Conservation (phyloP, 2,797 vertebrate genomes). For the Phrynocephalus forsythii region DNA sequence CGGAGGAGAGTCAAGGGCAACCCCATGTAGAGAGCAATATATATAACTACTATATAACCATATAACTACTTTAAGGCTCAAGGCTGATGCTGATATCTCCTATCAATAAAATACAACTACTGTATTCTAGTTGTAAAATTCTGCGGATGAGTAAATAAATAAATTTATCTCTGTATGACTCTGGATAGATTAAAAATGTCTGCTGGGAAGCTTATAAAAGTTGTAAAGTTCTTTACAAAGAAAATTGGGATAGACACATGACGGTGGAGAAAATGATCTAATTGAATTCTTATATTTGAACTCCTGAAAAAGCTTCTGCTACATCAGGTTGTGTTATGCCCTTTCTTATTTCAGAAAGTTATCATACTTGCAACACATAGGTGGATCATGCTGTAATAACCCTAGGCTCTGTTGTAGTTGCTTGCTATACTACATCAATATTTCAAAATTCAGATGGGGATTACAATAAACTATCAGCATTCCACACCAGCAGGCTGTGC, state of each 20-base stretch:
- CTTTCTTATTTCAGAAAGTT: slow-evolving; percentile 30
- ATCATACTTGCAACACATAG: slow-evolving; percentile 33
- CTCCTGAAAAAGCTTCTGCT: slow-evolving; percentile 23
- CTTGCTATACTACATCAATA: slow-evolving; percentile 46
- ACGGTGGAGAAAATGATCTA: slow-evolving; percentile 61
- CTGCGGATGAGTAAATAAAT: neutral
- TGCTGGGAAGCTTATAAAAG: slow-evolving; percentile 62
- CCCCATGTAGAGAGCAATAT: too few relatives aligned
- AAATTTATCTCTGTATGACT: slow-evolving; percentile 55
- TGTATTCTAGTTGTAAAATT: slow-evolving; percentile 61
- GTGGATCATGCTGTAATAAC: slow-evolving; percentile 45
- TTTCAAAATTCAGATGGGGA: slow-evolving; percentile 46
- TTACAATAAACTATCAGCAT: slow-evolving; percentile 44
- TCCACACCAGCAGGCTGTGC: slow-evolving; percentile 45
- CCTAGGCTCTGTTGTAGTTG: slow-evolving; percentile 49
- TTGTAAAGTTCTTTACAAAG: slow-evolving; percentile 64
- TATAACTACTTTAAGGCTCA: slow-evolving; percentile 29
- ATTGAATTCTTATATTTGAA: slow-evolving; percentile 51
- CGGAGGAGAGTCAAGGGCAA: too few relatives aligned
- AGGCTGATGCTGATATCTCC: slow-evolving; percentile 34
- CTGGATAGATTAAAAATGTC: slow-evolving; percentile 65
- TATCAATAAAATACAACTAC: slow-evolving; percentile 54
- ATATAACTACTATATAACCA: too few relatives aligned
- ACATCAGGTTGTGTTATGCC: slow-evolving; percentile 23
- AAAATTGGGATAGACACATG: slow-evolving; percentile 51